phyloP scores from a whole-genome alignment of 1,140 invertebrate species.

The Lysiphlebus fabarum region DNA sequence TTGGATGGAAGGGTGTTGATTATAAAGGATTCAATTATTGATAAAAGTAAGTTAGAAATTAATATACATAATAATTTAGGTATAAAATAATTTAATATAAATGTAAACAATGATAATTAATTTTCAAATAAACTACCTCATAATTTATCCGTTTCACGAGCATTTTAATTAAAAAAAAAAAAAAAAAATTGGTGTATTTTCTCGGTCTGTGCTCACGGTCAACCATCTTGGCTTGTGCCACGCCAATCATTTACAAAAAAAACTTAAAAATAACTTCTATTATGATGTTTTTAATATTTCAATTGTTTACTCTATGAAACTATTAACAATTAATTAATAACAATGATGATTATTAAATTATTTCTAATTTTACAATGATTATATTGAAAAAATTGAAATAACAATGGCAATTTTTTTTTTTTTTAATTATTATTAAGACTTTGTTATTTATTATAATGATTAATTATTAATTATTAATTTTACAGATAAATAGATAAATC shows the following conservation, averaged over 20 bases:
- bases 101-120: background rate
- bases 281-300: background rate
- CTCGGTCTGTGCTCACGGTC: slow-evolving; percentile 50
- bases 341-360: no score
- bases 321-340: no score
- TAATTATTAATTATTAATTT: background rate
- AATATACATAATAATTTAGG: no score
- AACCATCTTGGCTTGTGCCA: slow-evolving; percentile 48
- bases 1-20: no score
- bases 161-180: no score
- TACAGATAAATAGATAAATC: slow-evolving; percentile 24
- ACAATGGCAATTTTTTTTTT: background rate
- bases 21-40: no score
- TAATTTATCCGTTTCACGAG: slow-evolving; percentile 38
- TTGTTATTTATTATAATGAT: background rate
- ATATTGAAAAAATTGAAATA: no score
- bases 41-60: no score
- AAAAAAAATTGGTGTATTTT: slow-evolving; percentile 25
- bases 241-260: slow-evolving; percentile 46
- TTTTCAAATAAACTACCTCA: slow-evolving; percentile 1
- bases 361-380: no score
- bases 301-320: no score
- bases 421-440: background rate
- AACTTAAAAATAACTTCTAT: slow-evolving; percentile 28
- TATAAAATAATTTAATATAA: no score